phyloP scores from a whole-genome alignment of 2,888 invertebrate genomes.

The Nephrotoma appendiculata region DNA sequence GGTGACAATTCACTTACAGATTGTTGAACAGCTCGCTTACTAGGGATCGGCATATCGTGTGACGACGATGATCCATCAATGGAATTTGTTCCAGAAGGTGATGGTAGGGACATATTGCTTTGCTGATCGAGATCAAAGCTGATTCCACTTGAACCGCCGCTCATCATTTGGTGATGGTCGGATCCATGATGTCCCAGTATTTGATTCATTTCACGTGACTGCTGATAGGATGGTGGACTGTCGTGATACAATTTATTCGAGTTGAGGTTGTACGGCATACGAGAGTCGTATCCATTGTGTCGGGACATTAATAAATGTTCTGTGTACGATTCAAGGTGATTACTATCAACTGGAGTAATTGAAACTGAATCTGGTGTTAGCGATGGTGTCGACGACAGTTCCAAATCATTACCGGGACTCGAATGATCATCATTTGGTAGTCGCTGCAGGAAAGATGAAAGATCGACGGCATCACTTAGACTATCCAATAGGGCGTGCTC shows the following conservation, averaged over 20 bases:
- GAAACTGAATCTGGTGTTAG: conserved; percentile 51
- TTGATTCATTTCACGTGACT: conserved; percentile 43
- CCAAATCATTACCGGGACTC: conserved; percentile 45
- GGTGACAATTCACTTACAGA: conserved; percentile 30
- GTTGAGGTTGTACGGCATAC: conserved; percentile 15
- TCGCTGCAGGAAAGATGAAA: conserved; percentile 59
- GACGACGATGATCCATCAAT: conserved; percentile 37
- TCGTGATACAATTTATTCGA: conserved; percentile 24
- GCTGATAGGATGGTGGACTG: conserved; percentile 41
- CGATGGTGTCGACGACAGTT: conserved; percentile 56
- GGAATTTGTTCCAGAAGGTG: conserved; percentile 60
- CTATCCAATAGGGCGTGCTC: conserved; percentile 64
- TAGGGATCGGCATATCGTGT: neutral
- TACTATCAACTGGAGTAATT: conserved; percentile 37
- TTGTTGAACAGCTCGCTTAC: conserved; percentile 1
- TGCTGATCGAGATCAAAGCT: conserved; percentile 10
- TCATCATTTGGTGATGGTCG: conserved; percentile 18
- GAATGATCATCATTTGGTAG: conserved; percentile 43
- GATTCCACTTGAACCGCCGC: neutral
- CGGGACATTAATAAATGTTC: conserved; percentile 49
- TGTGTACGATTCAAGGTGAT: conserved; percentile 53
- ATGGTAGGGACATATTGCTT: conserved; percentile 64
- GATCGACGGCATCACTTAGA: conserved; percentile 64
- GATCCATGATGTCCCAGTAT: conserved; percentile 41
- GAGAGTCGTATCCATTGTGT: conserved; percentile 11